Conservation (phyloP, 1,140 invertebrate species). For the Lucilia sericata region DNA sequence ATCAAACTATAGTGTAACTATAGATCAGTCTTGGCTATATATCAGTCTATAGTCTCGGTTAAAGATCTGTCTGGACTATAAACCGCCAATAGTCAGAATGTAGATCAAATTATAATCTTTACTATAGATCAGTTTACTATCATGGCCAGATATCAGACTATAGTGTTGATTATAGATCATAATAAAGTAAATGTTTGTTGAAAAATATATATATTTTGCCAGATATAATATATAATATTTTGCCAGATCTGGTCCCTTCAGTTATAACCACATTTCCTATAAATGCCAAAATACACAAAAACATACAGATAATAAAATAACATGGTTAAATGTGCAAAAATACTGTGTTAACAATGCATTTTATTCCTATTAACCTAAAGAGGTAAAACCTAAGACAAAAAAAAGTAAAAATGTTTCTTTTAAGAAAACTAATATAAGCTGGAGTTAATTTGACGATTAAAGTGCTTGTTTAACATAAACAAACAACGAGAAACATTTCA, state of each 20-base stretch:
- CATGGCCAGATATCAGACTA: too few relatives aligned
- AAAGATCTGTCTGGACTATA: too few relatives aligned
- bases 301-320: background rate
- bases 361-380: conserved; percentile 20
- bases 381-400: background rate
- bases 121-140: too few relatives aligned
- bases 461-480: conserved; percentile 3
- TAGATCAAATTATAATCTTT: too few relatives aligned
- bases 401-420: background rate
- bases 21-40: too few relatives aligned
- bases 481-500: background rate
- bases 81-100: too few relatives aligned
- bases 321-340: conserved; percentile 13
- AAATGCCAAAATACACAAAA: background rate
- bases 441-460: conserved; percentile 15
- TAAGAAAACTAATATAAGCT: background rate
- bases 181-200: too few relatives aligned
- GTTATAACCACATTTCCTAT: background rate
- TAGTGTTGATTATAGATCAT: too few relatives aligned
- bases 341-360: background rate
- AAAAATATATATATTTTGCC: background rate
- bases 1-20: too few relatives aligned
- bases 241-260: background rate
- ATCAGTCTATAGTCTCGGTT: too few relatives aligned
- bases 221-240: background rate